Evolutionary conservation across 2,113 vertebrate species (phyloP), one percentile per base, ranked within the genome.

Genomic region (Catagonus wagneri): DNA sequence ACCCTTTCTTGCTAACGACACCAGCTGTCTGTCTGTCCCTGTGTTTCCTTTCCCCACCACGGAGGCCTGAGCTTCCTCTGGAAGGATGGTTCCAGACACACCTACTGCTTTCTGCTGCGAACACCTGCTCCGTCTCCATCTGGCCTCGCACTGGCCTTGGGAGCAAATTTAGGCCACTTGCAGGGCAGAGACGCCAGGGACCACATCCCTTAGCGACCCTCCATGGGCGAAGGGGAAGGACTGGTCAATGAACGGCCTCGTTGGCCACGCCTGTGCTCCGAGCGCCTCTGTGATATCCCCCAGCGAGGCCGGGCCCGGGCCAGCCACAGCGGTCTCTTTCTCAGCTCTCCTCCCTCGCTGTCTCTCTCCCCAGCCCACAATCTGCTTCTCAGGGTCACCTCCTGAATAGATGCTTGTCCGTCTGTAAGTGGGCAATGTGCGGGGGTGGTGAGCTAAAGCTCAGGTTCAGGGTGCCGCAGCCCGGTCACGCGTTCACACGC

Each of bases 1-100:
- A 1, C 75, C 11, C 29, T 1, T 1, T 3, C 7, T 3, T 0
- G 6, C 23, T 0, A 11, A 15, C 0, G 0, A 2, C 1, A 0
- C 32, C 3, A 0, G 25, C 0, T 1, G n/a, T 61, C 44, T 8
- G 4, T 39, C 56, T 17, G 23, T 15, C 34, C 65, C 20, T 0
- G 0, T 0, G 3, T 27, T 1, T 15, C 14, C 50, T 7, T 4
- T 1, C 2, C 10, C 32, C 34, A 1, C 3, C 7, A 9, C 7
- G 5, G 60, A 15, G 76, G 36, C 36, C 68, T 72, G 23, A 3
- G 50, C 72, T 56, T 66, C 85, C 66, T 11, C 3, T 34, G n/a
- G 52, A 16, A 58, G 7, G 7, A 34, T 4, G n/a, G 27, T 14
- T 74, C 36, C 54, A 54, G 17, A 7, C 39, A 50, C 1, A 0